A percentile compares a stretch with the other conserved stretches of the same genome.
These are phyloP conservation scores for Argynnis bischoffii DNA, from an alignment of 2,888 invertebrate species.

Conservation along the genomic window DNA sequence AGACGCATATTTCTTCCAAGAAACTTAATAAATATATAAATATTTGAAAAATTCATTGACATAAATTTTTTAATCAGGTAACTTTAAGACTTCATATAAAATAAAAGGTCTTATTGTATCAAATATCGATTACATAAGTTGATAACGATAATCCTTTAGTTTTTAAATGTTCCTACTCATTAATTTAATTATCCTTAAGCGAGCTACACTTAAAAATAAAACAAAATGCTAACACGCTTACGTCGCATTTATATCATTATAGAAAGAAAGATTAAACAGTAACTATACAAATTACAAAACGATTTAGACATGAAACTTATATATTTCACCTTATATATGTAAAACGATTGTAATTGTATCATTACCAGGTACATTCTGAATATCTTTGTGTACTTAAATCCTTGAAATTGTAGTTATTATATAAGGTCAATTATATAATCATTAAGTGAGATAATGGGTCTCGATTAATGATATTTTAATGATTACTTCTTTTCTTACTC, in stretches of 20 bases:
- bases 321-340: neutral
- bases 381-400: constrained; percentile 1
- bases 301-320: constrained; percentile 3
- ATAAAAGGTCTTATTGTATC: too few relatives aligned
- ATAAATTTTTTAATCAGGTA: too few relatives aligned
- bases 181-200: too few relatives aligned
- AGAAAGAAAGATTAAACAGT: neutral
- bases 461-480: constrained; percentile 48
- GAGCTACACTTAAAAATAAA: neutral
- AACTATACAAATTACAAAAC: constrained; percentile 16
- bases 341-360: constrained; percentile 1
- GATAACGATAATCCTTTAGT: too few relatives aligned
- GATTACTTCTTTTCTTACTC: constrained; percentile 37
- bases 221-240: neutral
- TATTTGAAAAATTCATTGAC: too few relatives aligned
- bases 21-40: too few relatives aligned
- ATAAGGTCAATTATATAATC: constrained; percentile 52
- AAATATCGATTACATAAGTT: too few relatives aligned
- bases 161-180: too few relatives aligned
- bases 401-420: constrained; percentile 14
- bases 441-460: constrained; percentile 50
- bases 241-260: neutral
- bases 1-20: too few relatives aligned
- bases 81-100: too few relatives aligned
- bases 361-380: constrained; percentile 5